Base-by-base conservation (phyloP, 2,797 vertebrate species). In the Sebastes trivittatus region DNA sequence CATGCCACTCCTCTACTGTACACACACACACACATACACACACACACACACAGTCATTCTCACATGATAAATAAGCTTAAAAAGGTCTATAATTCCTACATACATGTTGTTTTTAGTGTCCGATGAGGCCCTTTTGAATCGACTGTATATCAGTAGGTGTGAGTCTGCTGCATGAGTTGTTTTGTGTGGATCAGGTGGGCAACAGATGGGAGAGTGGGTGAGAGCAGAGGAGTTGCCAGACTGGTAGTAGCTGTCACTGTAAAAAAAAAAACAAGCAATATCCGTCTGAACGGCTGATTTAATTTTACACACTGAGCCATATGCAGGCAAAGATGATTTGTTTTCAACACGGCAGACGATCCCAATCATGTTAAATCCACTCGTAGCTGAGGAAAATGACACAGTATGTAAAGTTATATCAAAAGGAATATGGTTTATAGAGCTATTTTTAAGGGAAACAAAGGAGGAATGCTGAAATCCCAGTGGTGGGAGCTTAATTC, bases 151-250 rank as follows among this genome's bases (percentile, higher is more conserved):
- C 78, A 61, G 55, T 22, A 3, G 75, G 66, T 32, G 14, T 13
- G 69, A 14, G 55, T 77, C 25, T 62, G 76, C 61, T 11, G 25
- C 16, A 5, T 29, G 83, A 85, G 68, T 49, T 75, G 78, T 80
- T 16, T 81, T 81, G 58, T 79, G 83, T 82, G 83, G 91, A 84
- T 91, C 84, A 89, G 88, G 89, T 92, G 87, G 89, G 83, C 78
- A 81, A 70, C 89, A 92, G 89, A 92, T 91, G 91, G 91, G 61
- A 55, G 79, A 87, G 86, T 84, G 87, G 90, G 91, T 65, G 83
- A 87, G 58, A 75, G 84, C 56, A 32, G 66, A 78, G 75, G 77
- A 88, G 84, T 42, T 88, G 88, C 84, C 91, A 88, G 84, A 88
- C 89, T 88, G 82, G 80, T 90, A 52, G 81, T 77, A 83, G 80